Base-by-base conservation (phyloP, 2,888 invertebrate genomes). In the Nudaria mundana region DNA sequence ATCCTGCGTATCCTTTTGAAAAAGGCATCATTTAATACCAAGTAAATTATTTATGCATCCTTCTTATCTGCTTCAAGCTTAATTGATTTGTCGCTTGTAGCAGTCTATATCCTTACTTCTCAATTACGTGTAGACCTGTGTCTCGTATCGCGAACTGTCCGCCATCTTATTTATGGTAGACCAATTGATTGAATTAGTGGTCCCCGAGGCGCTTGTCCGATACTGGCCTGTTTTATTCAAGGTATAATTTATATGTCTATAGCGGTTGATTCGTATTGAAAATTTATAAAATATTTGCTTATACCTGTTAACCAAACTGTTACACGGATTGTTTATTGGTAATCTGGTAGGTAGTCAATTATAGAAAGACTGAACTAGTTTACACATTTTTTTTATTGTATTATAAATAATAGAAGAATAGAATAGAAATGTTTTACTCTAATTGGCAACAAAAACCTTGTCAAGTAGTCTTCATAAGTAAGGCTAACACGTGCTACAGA, bases 101-200 rank as follows among this genome's bases (percentile, higher is more conserved):
- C 73, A 70, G 71, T 72, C 72, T 58, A 71, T 75, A 72, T 71
- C 71, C 71, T 66, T 78, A 78, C 76, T 81, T 80, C 84, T 83
- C 85, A 85, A 85, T 86, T 87, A 85, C 80, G 78, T 70, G 72
- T 63, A 66, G 69, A 67, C 54, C 65, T 61, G 63, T 66, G 73
- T 69, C 63, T 68, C 61, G 76, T 82, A 83, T 84, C 80, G 81
- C 78, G 66, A 71, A 76, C 68, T 76, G 82, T 77, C 82, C 65
- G 66, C 71, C 66, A 58, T 60, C 76, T 81, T 85, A 86, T 87
- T 86, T 87, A 86, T 85, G 81, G 79, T 67, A 75, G 63, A 70
- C 67, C 79, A 79, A 86, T 85, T 85, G 86, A 87, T 87, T 87
- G 86, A 86, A 85, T 86, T 87, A 87, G 83, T 82, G 71, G 77